Conservation (phyloP, 2,888 invertebrate species). For the Drosophila tanythrix region DNA sequence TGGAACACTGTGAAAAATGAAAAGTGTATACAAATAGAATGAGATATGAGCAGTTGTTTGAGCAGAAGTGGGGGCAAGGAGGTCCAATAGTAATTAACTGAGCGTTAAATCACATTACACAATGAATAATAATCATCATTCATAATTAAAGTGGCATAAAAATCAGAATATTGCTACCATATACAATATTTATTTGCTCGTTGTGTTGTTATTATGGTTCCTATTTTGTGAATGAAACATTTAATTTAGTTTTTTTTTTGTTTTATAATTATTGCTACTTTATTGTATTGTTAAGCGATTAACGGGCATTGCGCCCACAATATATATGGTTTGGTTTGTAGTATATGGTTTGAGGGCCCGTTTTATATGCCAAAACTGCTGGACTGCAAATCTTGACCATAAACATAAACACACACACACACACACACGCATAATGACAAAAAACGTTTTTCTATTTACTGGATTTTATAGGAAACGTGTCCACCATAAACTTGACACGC, state of each 20-base stretch:
- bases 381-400: conserved; percentile 75
- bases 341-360: not conserved
- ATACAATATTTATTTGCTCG: conserved; percentile 60
- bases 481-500: conserved; percentile 55
- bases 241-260: conserved; percentile 54
- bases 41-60: conserved; percentile 26
- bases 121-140: conserved; percentile 54
- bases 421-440: not conserved
- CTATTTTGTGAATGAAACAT: conserved; percentile 56
- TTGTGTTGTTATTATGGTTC: conserved; percentile 46
- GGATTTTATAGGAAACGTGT: conserved; percentile 40
- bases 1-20: not conserved
- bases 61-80: not conserved
- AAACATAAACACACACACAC: conserved; percentile 51
- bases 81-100: conserved; percentile 16
- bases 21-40: conserved; percentile 2
- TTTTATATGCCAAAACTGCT: conserved; percentile 38
- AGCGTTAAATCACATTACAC: conserved; percentile 47
- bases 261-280: conserved; percentile 84
- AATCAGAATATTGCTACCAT: conserved; percentile 76
- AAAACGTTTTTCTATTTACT: conserved; percentile 23
- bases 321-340: conserved; percentile 37
- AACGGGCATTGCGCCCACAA: conserved; percentile 58
- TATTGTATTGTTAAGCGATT: conserved; percentile 84
- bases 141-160: conserved; percentile 71